Percentiles rank a stretch among this genome's conserved stretches.
phyloP scores from a whole-genome alignment of 2,113 vertebrate species.

The Bettongia penicillata region DNA sequence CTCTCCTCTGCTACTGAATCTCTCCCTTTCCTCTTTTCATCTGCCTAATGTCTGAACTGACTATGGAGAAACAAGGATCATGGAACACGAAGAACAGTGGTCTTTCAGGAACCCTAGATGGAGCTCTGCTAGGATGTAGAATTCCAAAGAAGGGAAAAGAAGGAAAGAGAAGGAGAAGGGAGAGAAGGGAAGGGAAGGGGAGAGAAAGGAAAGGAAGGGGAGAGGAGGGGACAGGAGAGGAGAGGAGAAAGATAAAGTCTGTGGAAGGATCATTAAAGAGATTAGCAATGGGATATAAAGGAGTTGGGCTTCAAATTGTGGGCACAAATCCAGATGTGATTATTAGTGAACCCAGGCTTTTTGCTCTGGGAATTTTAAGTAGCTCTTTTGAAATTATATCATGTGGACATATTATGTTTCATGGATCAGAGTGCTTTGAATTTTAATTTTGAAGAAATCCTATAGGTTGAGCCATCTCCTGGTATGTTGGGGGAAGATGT shows the following conservation, averaged over 20 bases:
- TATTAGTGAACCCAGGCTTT: slow-evolving; percentile 66
- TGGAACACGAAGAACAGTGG: slow-evolving; percentile 28
- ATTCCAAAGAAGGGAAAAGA: slow-evolving; percentile 18
- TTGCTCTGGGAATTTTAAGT: slow-evolving; percentile 68
- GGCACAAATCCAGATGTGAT: slow-evolving; percentile 61
- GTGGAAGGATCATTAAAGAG: slow-evolving; percentile 63
- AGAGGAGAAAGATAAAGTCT: slow-evolving; percentile 38
- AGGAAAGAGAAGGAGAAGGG: slow-evolving; percentile 58
- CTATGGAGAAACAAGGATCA: not conserved
- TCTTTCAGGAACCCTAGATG: not conserved
- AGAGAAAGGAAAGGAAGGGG: slow-evolving; percentile 35
- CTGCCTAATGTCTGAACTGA: not conserved
- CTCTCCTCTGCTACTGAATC: not conserved
- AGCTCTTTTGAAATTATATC: slow-evolving; percentile 60
- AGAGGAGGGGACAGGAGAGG: slow-evolving; percentile 47
- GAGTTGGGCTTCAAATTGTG: slow-evolving; percentile 65
- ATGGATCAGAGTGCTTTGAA: slow-evolving; percentile 45
- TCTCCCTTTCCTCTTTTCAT: not conserved
- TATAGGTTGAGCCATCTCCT: not conserved
- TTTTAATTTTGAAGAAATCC: slow-evolving; percentile 58
- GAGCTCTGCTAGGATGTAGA: slow-evolving; percentile 31
- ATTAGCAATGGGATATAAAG: slow-evolving; percentile 70
- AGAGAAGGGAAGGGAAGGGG: slow-evolving; percentile 60
- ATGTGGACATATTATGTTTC: slow-evolving; percentile 52
- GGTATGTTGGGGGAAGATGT: not conserved